A percentile compares a stretch with the other conserved stretches of the same genome.
phyloP scores from a whole-genome alignment of 2,113 vertebrate species.

The Cepphus grylle region DNA sequence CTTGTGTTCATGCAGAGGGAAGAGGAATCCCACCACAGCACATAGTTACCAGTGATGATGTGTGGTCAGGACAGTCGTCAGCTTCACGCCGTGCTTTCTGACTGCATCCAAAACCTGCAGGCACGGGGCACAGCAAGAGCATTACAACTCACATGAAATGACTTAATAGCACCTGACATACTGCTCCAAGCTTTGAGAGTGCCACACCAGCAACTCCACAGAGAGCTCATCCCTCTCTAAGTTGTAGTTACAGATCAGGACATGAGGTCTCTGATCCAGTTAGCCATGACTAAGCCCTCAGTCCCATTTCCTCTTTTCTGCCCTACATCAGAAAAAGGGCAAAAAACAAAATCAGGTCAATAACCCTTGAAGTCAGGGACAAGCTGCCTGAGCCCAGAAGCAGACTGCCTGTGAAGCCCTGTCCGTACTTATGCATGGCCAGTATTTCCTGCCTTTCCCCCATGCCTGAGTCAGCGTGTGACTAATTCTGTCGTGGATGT shows the following conservation, averaged over 20 bases:
- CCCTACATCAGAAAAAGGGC: not conserved
- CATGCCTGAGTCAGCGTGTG: rapidly evolving
- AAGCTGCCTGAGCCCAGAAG: not conserved
- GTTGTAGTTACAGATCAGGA: not conserved
- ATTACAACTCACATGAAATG: not conserved
- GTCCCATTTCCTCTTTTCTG: not conserved
- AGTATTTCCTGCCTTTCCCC: not conserved
- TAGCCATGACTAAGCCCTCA: not conserved
- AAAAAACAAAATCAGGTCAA: not conserved
- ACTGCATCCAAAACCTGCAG: slow-evolving; percentile 89
- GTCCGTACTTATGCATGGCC: not conserved
- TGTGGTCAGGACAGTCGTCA: slow-evolving; percentile 92
- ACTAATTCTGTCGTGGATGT: not conserved
- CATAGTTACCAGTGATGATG: slow-evolving; percentile 93
- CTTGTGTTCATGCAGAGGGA: not conserved
- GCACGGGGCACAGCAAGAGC: not conserved
- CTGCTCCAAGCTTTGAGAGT: not conserved
- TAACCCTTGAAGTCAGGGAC: not conserved
- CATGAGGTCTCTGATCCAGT: not conserved
- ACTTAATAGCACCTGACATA: not conserved
- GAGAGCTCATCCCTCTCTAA: not conserved
- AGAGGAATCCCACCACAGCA: not conserved
- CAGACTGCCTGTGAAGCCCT: not conserved
- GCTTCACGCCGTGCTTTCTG: slow-evolving; percentile 85
- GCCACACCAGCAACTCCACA: not conserved